Evolutionary conservation across 2,888 invertebrate genomes (phyloP), one percentile per base, ranked within the genome.

Genomic region (Idaea straminata): DNA sequence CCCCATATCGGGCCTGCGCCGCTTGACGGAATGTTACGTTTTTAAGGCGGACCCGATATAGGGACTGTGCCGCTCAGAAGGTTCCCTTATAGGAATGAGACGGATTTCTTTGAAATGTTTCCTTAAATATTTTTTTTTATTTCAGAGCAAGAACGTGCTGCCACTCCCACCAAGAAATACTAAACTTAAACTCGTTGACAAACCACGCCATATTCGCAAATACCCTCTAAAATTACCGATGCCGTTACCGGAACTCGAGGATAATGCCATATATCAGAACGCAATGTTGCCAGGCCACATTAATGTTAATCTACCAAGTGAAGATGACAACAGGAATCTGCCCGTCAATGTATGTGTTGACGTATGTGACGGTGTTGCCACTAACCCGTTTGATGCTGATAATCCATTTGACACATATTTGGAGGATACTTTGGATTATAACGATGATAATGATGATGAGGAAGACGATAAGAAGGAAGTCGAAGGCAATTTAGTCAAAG

Each of bases 151-250:
- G 59, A 90, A 90, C 70, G 80, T 78, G 16, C 73, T 91, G 2
- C 91, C 91, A 0, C 74, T 92, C 1, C 92, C 91, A 2, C 91
- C 92, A 0, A 78, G 89, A 2, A 78, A 81, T 0, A 83, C 76
- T 1, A 91, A 91, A 62, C 86, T 88, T 0, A 86, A 83, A 66
- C 73, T 91, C 2, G 77, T 91, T 0, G 89, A 92, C 72, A 89
- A 86, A 63, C 88, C 88, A 0, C 80, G 92, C 0, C 92, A 92
- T 71, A 74, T 89, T 2, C 77, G 92, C 6, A 89, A 87, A 66
- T 82, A 91, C 66, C 92, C 92, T 0, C 58, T 59, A 10, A 59
- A 59, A 16, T 5, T 59, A 16, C 58, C 58, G 5, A 59, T 6
- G 15, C 58, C 58, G 6, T 4, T 16, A 15, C 15, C 58, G 15